Percentiles rank a stretch among this genome's conserved stretches.
These are phyloP conservation scores for Megalopta genalis DNA, from an alignment of 1,140 invertebrate genomes.

Conservation along the genomic window DNA sequence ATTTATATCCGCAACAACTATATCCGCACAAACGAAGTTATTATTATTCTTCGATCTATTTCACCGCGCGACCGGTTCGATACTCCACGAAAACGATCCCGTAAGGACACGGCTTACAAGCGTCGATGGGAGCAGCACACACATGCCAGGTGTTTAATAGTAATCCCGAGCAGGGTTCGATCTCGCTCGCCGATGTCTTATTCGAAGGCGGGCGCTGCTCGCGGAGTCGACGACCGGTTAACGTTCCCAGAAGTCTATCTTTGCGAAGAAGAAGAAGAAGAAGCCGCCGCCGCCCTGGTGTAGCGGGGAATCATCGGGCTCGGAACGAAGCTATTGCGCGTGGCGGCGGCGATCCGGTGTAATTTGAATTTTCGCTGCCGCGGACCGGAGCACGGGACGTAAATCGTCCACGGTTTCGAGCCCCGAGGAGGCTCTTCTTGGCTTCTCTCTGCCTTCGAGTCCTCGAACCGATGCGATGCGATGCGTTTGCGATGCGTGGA, in stretches of 20 bases:
- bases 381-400: not conserved
- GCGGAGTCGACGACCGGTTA: slow-evolving; percentile 1
- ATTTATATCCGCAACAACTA: too few species aligned
- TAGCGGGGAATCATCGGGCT: too few species aligned
- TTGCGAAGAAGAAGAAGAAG: not conserved
- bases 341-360: too few species aligned
- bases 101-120: too few species aligned
- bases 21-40: too few species aligned
- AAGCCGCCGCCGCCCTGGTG: not conserved
- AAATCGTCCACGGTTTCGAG: not conserved
- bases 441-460: not conserved
- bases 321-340: too few species aligned
- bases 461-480: not conserved
- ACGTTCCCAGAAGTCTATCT: not conserved
- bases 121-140: too few species aligned
- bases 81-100: too few species aligned
- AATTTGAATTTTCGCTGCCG: not conserved
- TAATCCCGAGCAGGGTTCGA: not conserved
- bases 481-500: not conserved
- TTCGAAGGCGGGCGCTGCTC: not conserved
- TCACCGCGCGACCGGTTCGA: too few species aligned
- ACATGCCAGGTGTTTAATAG: too few species aligned
- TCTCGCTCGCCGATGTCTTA: not conserved
- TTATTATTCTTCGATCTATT: too few species aligned
- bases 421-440: not conserved